phyloP scores from a whole-genome alignment of 2,797 vertebrate species.

The Anabacerthia variegaticeps region DNA sequence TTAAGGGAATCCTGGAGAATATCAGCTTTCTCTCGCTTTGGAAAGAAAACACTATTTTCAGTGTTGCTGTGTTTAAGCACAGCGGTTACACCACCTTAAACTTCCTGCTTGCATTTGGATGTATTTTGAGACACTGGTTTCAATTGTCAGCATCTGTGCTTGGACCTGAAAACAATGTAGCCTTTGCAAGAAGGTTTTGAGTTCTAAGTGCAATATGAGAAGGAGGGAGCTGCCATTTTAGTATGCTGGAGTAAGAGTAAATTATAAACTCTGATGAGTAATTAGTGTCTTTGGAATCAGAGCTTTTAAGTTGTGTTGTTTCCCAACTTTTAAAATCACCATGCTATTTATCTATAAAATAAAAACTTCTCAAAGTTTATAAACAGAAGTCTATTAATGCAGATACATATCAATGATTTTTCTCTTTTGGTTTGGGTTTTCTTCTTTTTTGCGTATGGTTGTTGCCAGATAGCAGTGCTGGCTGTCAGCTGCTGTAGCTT shows the following conservation, averaged over 20 bases:
- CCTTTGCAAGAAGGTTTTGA: not conserved
- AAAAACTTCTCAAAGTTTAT: constrained; percentile 63
- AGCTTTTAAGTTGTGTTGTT: constrained; percentile 44
- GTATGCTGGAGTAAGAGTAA: constrained; percentile 1
- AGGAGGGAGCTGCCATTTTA: constrained; percentile 21
- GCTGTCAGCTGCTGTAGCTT: not conserved
- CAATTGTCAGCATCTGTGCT: not conserved
- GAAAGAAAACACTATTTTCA: not conserved
- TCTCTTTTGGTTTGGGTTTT: not conserved
- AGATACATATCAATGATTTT: not conserved
- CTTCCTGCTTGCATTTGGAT: constrained; percentile 28
- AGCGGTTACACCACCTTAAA: not conserved
- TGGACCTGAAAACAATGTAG: constrained; percentile 8
- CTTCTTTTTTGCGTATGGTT: not conserved
- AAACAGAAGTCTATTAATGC: constrained; percentile 26
- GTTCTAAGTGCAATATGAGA: constrained; percentile 58
- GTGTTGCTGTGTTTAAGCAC: not conserved
- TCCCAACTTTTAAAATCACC: constrained; percentile 39
- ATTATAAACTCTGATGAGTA: not conserved
- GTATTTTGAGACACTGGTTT: constrained; percentile 7
- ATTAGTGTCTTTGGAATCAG: not conserved
- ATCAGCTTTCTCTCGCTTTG: not conserved
- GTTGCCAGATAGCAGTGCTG: not conserved
- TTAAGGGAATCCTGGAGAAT: not conserved
- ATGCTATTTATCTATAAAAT: constrained; percentile 66